Percentiles rank a stretch among this genome's conserved stretches.
These are phyloP conservation scores for Candoia aspera DNA, from an alignment of 2,113 vertebrate genomes.

Conservation along the genomic window DNA sequence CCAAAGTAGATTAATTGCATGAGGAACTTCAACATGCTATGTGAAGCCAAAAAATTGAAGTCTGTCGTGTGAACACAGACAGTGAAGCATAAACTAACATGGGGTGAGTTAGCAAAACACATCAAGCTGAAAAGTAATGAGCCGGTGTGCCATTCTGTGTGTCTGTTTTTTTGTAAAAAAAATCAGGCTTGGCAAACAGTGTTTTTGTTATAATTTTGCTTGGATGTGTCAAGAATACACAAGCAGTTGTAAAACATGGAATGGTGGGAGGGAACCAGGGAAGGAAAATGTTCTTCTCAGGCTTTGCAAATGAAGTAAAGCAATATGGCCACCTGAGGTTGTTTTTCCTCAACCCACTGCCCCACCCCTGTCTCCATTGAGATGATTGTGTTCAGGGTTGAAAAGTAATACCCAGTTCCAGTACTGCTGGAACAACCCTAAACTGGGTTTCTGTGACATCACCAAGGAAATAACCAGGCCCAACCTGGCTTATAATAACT, in stretches of 20 bases:
- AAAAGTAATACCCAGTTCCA: neutral
- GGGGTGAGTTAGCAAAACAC: neutral
- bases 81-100: neutral
- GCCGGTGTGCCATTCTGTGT: neutral
- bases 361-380: neutral
- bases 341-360: neutral
- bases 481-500: neutral
- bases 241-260: neutral
- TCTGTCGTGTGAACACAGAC: neutral
- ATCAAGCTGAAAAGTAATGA: neutral
- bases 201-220: neutral
- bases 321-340: neutral
- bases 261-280: neutral
- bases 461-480: neutral
- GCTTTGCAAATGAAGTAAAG: neutral
- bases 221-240: neutral
- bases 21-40: neutral
- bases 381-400: neutral
- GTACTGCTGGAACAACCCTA: neutral
- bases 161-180: neutral
- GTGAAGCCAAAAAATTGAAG: neutral
- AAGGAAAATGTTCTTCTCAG: neutral
- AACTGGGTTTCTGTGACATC: neutral
- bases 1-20: neutral
- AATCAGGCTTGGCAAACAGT: neutral